phyloP scores from a whole-genome alignment of 1,140 invertebrate genomes.

The Drosophila ambigua region DNA sequence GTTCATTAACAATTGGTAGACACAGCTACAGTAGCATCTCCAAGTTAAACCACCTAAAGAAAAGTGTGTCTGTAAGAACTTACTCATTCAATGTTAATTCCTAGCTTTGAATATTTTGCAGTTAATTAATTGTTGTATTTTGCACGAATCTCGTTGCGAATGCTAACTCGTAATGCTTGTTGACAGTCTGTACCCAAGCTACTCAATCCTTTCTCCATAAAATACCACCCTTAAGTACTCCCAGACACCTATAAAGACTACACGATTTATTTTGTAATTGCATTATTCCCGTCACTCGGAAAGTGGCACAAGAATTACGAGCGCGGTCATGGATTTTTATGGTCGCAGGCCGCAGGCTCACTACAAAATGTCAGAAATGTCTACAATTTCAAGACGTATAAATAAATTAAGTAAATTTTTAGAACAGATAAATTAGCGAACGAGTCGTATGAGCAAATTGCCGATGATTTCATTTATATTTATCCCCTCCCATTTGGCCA shows the following conservation, averaged over 20 bases:
- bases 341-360: constrained; percentile 23
- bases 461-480: constrained; percentile 25
- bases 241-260: constrained; percentile 37
- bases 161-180: background rate
- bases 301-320: constrained; percentile 35
- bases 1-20: background rate
- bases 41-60: too few species aligned
- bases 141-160: too few species aligned
- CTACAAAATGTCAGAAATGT: constrained; percentile 29
- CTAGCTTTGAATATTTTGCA: background rate
- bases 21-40: too few species aligned
- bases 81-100: too few species aligned
- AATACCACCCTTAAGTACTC: constrained; percentile 10
- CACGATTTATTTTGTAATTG: constrained; percentile 42
- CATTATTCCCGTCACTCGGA: constrained; percentile 25
- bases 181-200: constrained; percentile 13
- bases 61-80: too few species aligned
- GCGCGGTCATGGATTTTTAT: constrained; percentile 35
- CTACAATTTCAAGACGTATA: constrained; percentile 14
- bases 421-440: constrained; percentile 34
- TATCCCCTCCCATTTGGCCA: constrained; percentile 2
- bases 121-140: background rate
- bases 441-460: constrained; percentile 18
- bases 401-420: constrained; percentile 7
- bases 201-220: constrained; percentile 26